Conservation (phyloP, 2,113 vertebrate species). For the Paradoxurus hermaphroditus region DNA sequence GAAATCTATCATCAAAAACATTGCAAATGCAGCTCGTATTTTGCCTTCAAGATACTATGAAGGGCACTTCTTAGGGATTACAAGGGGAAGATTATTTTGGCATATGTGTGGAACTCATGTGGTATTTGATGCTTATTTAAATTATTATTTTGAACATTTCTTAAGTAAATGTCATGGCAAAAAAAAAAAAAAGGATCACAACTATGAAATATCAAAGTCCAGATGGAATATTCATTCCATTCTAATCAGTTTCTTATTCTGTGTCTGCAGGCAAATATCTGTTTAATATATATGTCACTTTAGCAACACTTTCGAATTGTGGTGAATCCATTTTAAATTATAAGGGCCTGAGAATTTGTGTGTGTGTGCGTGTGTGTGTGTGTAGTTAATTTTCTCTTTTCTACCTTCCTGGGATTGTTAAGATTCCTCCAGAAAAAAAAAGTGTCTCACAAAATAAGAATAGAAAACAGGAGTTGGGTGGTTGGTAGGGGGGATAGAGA, state of each 20-base stretch:
- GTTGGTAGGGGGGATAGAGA: not conserved
- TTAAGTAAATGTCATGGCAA: slow-evolving; percentile 51
- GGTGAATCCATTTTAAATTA: not conserved
- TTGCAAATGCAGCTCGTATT: not conserved
- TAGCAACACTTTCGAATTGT: slow-evolving; percentile 14
- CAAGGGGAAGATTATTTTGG: not conserved
- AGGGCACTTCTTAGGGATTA: not conserved
- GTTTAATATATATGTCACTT: not conserved
- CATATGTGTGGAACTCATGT: not conserved
- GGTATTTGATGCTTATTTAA: slow-evolving; percentile 29
- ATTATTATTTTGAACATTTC: slow-evolving; percentile 9
- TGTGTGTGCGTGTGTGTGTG: not conserved
- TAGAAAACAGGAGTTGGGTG: not conserved
- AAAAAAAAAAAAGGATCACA: not conserved
- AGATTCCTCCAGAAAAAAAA: not conserved
- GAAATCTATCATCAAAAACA: slow-evolving; percentile 38
- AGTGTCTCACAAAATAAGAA: not conserved
- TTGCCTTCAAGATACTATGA: not conserved
- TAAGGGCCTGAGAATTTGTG: not conserved
- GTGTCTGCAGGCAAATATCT: not conserved
- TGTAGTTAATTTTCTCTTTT: slow-evolving; percentile 24
- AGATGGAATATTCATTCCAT: not conserved
- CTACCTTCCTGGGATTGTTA: not conserved
- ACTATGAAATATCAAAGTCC: slow-evolving; percentile 29
- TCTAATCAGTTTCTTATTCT: not conserved